phyloP scores from a whole-genome alignment of 2,797 vertebrate genomes.

The Capromys pilorides region DNA sequence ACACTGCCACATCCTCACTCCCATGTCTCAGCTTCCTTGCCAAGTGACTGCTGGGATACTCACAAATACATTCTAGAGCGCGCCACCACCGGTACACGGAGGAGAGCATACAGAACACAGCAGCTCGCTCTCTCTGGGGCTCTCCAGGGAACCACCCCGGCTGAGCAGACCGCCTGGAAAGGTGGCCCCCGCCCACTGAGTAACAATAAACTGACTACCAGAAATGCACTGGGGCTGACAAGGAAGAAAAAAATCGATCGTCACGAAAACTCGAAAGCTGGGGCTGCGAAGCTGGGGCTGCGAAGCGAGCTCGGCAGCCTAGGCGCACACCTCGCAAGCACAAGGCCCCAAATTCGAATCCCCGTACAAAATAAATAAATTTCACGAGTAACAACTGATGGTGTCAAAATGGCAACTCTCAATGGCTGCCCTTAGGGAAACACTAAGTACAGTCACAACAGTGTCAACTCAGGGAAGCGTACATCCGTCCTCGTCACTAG shows the following conservation, averaged over 20 bases:
- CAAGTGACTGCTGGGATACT: constrained; percentile 58
- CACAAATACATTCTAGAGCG: constrained; percentile 23
- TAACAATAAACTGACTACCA: constrained; percentile 44
- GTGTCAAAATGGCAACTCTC: constrained; percentile 30
- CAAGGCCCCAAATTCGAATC: too few species aligned
- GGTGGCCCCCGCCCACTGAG: constrained; percentile 41
- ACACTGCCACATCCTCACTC: constrained; percentile 36
- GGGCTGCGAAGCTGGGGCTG: too few species aligned
- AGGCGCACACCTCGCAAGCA: too few species aligned
- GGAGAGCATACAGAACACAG: neutral
- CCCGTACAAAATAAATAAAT: too few species aligned
- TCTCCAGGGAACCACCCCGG: constrained; percentile 22
- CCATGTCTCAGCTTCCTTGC: constrained; percentile 31
- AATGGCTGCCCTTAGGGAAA: constrained; percentile 24
- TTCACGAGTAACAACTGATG: neutral
- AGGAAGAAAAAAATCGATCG: constrained; percentile 14
- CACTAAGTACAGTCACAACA: constrained; percentile 8
- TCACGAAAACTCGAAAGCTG: neutral
- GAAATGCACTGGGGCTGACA: constrained; percentile 33
- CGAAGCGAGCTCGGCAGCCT: too few species aligned
- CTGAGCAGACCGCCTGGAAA: constrained; percentile 47
- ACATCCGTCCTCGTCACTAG: neutral
- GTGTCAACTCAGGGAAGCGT: neutral
- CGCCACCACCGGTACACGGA: neutral
- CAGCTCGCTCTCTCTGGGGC: constrained; percentile 11